phyloP scores from a whole-genome alignment of 2,888 invertebrate genomes.

The Limnephilus rhombicus region DNA sequence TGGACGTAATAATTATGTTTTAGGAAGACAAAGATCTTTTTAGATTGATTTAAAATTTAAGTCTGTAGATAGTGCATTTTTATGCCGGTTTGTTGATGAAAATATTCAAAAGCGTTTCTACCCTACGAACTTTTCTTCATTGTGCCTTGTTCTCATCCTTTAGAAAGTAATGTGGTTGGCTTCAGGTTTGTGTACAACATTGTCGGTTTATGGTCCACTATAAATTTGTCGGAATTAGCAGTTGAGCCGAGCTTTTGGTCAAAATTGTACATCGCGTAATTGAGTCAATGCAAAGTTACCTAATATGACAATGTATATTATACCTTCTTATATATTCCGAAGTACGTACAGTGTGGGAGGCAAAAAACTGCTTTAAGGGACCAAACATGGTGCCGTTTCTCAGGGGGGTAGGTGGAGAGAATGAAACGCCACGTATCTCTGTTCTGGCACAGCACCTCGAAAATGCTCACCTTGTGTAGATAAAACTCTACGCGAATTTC shows the following conservation, averaged over 20 bases:
- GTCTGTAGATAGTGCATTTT: neutral
- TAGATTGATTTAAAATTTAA: too few species aligned
- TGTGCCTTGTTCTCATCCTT: neutral
- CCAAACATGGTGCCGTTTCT: too few species aligned
- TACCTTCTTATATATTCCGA: neutral
- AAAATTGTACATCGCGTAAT: neutral
- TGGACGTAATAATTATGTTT: too few species aligned
- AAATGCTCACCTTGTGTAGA: too few species aligned
- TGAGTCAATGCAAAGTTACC: neutral
- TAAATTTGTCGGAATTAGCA: too few species aligned
- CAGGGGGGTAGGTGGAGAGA: neutral
- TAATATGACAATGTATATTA: neutral
- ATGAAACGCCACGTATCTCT: neutral
- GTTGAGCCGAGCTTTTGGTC: neutral
- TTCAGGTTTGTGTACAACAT: neutral
- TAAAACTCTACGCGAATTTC: too few species aligned
- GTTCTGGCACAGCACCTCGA: too few species aligned
- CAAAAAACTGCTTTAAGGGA: too few species aligned
- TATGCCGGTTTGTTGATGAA: neutral
- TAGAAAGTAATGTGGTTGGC: neutral
- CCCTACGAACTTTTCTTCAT: neutral
- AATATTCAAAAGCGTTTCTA: too few species aligned
- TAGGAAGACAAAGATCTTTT: too few species aligned
- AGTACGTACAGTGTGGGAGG: too few species aligned
- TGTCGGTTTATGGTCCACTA: neutral